Evolutionary conservation across 2,888 invertebrate genomes (phyloP).

Genomic region (Chrysolina americana): DNA sequence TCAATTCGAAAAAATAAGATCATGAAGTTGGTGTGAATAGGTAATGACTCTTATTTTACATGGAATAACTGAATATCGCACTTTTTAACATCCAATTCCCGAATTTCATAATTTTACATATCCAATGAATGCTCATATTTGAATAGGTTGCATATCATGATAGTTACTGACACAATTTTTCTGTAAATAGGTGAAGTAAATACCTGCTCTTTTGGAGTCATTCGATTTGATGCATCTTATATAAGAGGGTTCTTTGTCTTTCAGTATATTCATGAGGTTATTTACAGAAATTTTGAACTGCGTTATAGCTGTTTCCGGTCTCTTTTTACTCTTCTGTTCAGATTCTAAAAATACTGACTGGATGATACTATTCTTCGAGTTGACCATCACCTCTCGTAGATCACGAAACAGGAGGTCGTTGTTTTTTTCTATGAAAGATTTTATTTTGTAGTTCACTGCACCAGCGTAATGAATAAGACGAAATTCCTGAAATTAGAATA

Average conservation of each 20-base stretch:
- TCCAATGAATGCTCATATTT: too few relatives aligned
- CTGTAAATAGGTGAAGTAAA: background rate
- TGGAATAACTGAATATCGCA: too few relatives aligned
- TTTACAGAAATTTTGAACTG: constrained; percentile 92
- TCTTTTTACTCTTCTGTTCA: constrained; percentile 82
- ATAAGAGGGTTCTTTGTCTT: constrained; percentile 94
- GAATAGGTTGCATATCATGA: too few relatives aligned
- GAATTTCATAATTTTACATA: too few relatives aligned
- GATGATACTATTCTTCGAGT: constrained; percentile 77
- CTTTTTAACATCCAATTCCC: too few relatives aligned
- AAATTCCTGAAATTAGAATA: constrained; percentile 84
- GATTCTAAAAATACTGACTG: constrained; percentile 75
- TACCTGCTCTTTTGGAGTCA: constrained; percentile 81
- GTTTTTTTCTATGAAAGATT: constrained; percentile 93
- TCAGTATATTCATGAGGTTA: constrained; percentile 90
- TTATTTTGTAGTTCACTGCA: constrained; percentile 90
- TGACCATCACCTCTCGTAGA: constrained; percentile 87
- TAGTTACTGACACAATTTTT: too few relatives aligned
- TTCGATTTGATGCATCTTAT: constrained; percentile 96
- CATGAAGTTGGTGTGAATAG: too few relatives aligned
- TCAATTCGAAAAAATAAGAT: too few relatives aligned
- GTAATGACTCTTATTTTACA: too few relatives aligned
- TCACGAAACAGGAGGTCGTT: constrained; percentile 92
- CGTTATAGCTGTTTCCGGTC: constrained; percentile 91
- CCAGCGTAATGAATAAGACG: constrained; percentile 93